Base-by-base conservation (phyloP, 2,113 vertebrate species). In the Tachuris rubrigastra region DNA sequence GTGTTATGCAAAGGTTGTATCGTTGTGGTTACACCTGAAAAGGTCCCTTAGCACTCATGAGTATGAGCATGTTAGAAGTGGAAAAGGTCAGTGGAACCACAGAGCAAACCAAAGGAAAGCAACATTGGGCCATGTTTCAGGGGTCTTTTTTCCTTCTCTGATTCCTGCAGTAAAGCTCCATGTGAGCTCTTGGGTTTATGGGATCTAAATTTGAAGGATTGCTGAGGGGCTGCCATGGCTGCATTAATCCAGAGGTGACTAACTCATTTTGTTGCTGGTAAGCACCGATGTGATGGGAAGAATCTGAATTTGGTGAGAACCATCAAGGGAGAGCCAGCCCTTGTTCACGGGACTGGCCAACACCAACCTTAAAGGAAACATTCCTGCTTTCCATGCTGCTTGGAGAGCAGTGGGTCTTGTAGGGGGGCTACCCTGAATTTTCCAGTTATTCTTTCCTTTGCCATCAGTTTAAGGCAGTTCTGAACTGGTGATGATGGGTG, bases 291-390 rank as follows among this genome's bases (percentile, higher is more conserved):
- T 62, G 23, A 7, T 44, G 31, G 87, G 39, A 41, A 27, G 53
- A 73, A 50, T 35, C 18, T 18, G 67, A 20, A 12, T 25, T n/a
- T 37, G 68, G 22, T 0, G 2, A 60, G 44, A 28, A 1, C 3
- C 44, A 11, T 1, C 0, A 35, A 25, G 49, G 15, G 28, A 44
- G 14, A 74, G 21, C 10, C 71, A 62, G 55, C 12, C 37, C n/a
- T 33, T 0, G 0, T 16, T 24, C 13, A 4, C 0, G 0, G 58
- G 39, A 12, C 6, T 0, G 1, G 10, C 19, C 68, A 17, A 3
- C 53, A 7, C 7, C 17, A 1, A 3, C 42, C 7, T 39, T 67
- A 6, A 21, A 12, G 68, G 35, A 59, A 63, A 14, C 55, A 27
- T 39, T 22, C 6, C n/a, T 77, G 30, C 21, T 23, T 14, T 13